phyloP scores from a whole-genome alignment of 2,888 invertebrate species.

The Cybosia mesomella region DNA sequence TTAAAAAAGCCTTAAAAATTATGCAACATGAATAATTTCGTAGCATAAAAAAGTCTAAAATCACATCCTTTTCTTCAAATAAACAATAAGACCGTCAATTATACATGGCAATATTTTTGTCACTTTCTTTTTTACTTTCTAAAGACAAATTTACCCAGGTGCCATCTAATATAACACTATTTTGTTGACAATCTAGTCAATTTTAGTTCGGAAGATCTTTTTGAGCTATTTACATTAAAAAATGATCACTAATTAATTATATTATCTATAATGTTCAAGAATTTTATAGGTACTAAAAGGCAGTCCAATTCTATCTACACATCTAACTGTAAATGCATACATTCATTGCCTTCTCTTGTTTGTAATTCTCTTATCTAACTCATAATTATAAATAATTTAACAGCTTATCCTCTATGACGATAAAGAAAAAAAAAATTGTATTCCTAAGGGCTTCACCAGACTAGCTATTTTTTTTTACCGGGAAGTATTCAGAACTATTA shows the following conservation, averaged over 20 bases:
- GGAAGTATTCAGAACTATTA: background rate
- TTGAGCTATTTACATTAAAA: background rate
- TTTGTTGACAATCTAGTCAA: background rate
- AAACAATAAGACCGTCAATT: background rate
- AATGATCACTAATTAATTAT: background rate
- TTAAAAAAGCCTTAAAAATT: background rate
- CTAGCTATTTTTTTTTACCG: conserved; percentile 16
- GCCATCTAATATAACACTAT: background rate
- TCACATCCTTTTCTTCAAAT: background rate
- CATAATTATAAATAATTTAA: background rate
- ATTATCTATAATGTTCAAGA: too few species aligned
- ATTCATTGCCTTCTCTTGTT: conserved; percentile 39
- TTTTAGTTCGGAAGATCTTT: conserved; percentile 15
- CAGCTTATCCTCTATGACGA: background rate
- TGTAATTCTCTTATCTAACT: background rate
- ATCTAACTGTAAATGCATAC: conserved; percentile 41
- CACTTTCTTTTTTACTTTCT: too few species aligned
- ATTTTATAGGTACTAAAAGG: too few species aligned
- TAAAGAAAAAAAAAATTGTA: background rate
- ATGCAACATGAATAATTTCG: background rate
- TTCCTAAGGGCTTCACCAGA: conserved; percentile 11
- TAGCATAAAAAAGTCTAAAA: background rate
- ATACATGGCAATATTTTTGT: background rate
- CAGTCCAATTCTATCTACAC: conserved; percentile 31
- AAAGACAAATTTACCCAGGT: background rate